Percentiles rank a stretch among this genome's conserved stretches.
Conservation (phyloP, 2,113 vertebrate genomes). For the Scomber scombrus region DNA sequence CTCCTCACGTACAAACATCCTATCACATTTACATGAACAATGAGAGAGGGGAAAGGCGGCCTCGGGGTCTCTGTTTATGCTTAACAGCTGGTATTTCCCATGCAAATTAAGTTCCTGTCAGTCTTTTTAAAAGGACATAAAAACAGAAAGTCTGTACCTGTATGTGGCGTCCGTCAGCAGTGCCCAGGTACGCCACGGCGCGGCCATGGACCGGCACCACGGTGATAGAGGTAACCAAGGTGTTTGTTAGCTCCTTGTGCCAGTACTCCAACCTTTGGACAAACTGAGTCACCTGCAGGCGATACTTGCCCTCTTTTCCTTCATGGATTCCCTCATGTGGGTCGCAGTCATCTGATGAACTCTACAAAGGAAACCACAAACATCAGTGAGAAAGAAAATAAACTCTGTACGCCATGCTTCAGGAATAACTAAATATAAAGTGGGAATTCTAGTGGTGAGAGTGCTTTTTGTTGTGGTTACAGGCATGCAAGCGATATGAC, state of each 20-base stretch:
- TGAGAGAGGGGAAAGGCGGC: conserved; percentile 37
- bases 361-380: conserved; percentile 84
- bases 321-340: conserved; percentile 83
- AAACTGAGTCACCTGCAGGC: conserved; percentile 92
- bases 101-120: conserved; percentile 21
- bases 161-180: conserved; percentile 91
- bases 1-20: conserved; percentile 63
- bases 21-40: conserved; percentile 69
- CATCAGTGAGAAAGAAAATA: conserved; percentile 20
- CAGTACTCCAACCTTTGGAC: conserved; percentile 93
- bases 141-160: conserved; percentile 84
- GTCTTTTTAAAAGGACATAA: neutral
- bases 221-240: conserved; percentile 92
- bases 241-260: conserved; percentile 89
- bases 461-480: neutral
- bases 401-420: neutral
- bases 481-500: conserved; percentile 1
- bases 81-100: conserved; percentile 18
- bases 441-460: neutral
- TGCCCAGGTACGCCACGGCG: conserved; percentile 93
- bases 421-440: neutral
- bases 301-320: conserved; percentile 86
- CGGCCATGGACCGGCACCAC: conserved; percentile 88
- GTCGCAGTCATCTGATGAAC: conserved; percentile 91
- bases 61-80: conserved; percentile 4